These are phyloP conservation scores for Parnassius smintheus DNA, from an alignment of 2,888 invertebrate genomes.

Conservation along the genomic window DNA sequence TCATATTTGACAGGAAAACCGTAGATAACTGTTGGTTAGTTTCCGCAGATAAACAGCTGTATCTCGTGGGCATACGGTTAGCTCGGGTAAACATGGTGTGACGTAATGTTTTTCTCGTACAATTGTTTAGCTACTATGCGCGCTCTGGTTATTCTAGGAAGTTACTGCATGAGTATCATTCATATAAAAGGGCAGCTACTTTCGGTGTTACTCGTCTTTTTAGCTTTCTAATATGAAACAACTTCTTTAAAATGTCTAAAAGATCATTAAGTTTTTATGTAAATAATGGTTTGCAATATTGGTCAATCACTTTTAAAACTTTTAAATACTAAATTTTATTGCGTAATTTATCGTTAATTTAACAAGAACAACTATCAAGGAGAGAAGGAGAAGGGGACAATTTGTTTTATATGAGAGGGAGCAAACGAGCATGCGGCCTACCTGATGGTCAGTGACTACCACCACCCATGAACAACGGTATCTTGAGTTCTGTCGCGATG, in stretches of 20 bases:
- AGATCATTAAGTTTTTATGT: too few species aligned
- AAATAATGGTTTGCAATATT: too few species aligned
- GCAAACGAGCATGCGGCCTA: too few species aligned
- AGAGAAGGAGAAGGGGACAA: too few species aligned
- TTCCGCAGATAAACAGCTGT: constrained; percentile 59
- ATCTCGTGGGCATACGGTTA: constrained; percentile 28
- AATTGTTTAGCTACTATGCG: constrained; percentile 39
- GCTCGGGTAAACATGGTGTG: constrained; percentile 43
- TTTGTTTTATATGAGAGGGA: too few species aligned
- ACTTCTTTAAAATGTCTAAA: not conserved
- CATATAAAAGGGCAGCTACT: not conserved
- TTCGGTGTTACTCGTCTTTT: constrained; percentile 2
- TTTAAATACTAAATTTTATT: too few species aligned
- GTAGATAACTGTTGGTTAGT: constrained; percentile 43
- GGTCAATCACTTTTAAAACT: not conserved
- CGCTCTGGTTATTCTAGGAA: constrained; percentile 33
- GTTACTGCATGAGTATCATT: constrained; percentile 1
- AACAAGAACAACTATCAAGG: too few species aligned
- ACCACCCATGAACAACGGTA: too few species aligned
- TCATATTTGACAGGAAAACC: constrained; percentile 42
- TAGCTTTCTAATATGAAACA: not conserved
- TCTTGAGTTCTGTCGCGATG: too few species aligned
- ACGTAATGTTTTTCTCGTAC: constrained; percentile 47
- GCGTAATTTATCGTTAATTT: too few species aligned
- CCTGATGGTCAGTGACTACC: too few species aligned